Evolutionary conservation across 2,888 invertebrate genomes (phyloP).

Genomic region (Mythimna loreyi): DNA sequence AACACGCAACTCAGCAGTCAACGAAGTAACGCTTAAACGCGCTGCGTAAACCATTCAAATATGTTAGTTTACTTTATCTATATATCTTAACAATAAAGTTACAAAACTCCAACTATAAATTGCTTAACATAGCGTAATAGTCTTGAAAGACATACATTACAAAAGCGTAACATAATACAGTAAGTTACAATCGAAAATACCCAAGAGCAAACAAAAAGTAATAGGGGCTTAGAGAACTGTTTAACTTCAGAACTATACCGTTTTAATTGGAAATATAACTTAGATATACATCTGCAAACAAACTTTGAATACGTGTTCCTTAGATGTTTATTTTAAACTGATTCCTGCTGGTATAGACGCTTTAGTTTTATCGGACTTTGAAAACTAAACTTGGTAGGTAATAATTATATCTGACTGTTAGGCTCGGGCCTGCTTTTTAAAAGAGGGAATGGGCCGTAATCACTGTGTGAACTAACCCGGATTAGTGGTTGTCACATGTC

Average conservation of each 20-base stretch:
- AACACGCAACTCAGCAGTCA: too few species aligned
- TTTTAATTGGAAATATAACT: slow-evolving; percentile 56
- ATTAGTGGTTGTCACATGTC: too few species aligned
- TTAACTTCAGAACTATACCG: slow-evolving; percentile 38
- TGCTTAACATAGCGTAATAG: slow-evolving; percentile 11
- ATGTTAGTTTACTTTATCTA: background rate
- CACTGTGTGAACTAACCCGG: too few species aligned
- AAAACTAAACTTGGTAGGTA: background rate
- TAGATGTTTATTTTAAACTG: slow-evolving; percentile 21
- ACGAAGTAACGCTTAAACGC: too few species aligned
- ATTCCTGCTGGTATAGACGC: background rate
- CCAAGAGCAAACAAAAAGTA: slow-evolving; percentile 47
- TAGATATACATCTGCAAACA: slow-evolving; percentile 26
- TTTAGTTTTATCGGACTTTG: slow-evolving; percentile 11
- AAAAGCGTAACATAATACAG: slow-evolving; percentile 1
- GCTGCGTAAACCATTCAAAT: background rate
- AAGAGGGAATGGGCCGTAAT: too few species aligned
- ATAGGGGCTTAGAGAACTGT: slow-evolving; percentile 27
- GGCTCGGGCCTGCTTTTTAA: too few species aligned
- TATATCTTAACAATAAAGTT: background rate
- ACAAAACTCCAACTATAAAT: slow-evolving; percentile 31
- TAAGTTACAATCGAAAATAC: slow-evolving; percentile 41
- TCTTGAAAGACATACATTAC: slow-evolving; percentile 20
- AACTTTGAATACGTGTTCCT: slow-evolving; percentile 19
- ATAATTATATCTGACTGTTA: too few species aligned